Percentiles rank a stretch among this genome's conserved stretches.
Evolutionary conservation across 1,140 invertebrate genomes (phyloP).

Genomic region (Penaeus chinensis): DNA sequence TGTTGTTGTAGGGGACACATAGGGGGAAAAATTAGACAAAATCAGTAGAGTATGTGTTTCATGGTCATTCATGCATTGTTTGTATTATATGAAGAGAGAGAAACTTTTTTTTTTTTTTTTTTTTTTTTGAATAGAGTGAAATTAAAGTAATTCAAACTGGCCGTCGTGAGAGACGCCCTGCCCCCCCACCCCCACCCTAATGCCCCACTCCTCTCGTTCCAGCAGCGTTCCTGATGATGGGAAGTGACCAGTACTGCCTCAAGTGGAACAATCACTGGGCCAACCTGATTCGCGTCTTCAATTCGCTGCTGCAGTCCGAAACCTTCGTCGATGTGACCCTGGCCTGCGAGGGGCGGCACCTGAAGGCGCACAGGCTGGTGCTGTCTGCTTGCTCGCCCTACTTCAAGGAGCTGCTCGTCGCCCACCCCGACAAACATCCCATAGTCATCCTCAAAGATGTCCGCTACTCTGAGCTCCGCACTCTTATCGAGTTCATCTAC

Average conservation of each 20-base stretch:
- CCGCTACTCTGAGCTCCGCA: slow-evolving; percentile 86
- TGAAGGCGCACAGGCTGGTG: slow-evolving; percentile 94
- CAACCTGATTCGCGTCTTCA: slow-evolving; percentile 91
- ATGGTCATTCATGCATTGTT: too few species aligned
- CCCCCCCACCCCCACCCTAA: too few species aligned
- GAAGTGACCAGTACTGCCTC: slow-evolving; percentile 87
- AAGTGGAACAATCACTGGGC: slow-evolving; percentile 91
- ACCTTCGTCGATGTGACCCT: slow-evolving; percentile 92
- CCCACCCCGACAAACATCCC: slow-evolving; percentile 91
- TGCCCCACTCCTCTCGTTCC: slow-evolving; percentile 67
- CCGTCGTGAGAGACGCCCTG: too few species aligned
- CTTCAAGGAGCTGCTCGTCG: slow-evolving; percentile 90
- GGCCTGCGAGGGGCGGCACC: slow-evolving; percentile 88
- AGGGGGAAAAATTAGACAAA: too few species aligned
- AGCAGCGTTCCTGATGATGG: slow-evolving; percentile 79
- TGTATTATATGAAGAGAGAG: too few species aligned
- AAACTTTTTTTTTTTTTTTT: too few species aligned
- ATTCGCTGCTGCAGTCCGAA: slow-evolving; percentile 89
- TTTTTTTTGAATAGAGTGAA: too few species aligned
- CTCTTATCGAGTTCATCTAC: slow-evolving; percentile 92
- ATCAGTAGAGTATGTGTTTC: too few species aligned
- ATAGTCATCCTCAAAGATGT: slow-evolving; percentile 92
- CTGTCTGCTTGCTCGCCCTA: slow-evolving; percentile 93
- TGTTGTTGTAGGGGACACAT: too few species aligned
- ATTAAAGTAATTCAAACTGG: too few species aligned